Conservation (phyloP, 2,113 vertebrate species). For the Channa maculata region DNA sequence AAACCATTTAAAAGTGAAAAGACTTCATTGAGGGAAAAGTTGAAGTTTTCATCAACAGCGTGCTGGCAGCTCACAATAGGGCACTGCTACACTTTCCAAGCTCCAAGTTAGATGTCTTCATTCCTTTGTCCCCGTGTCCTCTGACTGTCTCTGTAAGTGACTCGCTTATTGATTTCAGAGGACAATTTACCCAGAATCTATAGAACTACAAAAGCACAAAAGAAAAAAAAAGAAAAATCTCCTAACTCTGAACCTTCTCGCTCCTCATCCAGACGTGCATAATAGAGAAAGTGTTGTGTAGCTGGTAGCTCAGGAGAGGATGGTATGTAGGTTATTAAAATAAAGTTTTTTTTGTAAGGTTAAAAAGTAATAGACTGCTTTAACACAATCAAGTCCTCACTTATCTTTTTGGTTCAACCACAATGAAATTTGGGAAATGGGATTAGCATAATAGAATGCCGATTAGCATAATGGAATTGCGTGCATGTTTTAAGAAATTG, state of each 20-base stretch:
- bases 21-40: conserved; percentile 22
- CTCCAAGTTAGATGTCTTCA: conserved; percentile 12
- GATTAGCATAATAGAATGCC: conserved; percentile 37
- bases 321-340: no score
- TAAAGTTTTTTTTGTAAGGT: conserved; percentile 24
- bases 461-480: conserved; percentile 40
- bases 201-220: neutral
- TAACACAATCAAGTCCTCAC: conserved; percentile 30
- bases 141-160: neutral
- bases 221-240: neutral
- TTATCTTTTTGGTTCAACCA: conserved; percentile 48
- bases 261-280: neutral
- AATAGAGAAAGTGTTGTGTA: neutral
- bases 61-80: conserved; percentile 16
- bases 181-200: conserved; percentile 21
- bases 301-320: no score
- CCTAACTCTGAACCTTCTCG: neutral
- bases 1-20: conserved; percentile 55
- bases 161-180: conserved; percentile 20
- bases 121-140: conserved; percentile 5
- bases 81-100: neutral
- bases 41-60: conserved; percentile 27
- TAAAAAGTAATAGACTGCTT: conserved; percentile 15
- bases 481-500: conserved; percentile 28
- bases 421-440: conserved; percentile 42